Percentiles rank a stretch among this genome's conserved stretches.
Evolutionary conservation across 2,113 vertebrate species (phyloP).

Genomic region (Plecturocebus donacophilus): DNA sequence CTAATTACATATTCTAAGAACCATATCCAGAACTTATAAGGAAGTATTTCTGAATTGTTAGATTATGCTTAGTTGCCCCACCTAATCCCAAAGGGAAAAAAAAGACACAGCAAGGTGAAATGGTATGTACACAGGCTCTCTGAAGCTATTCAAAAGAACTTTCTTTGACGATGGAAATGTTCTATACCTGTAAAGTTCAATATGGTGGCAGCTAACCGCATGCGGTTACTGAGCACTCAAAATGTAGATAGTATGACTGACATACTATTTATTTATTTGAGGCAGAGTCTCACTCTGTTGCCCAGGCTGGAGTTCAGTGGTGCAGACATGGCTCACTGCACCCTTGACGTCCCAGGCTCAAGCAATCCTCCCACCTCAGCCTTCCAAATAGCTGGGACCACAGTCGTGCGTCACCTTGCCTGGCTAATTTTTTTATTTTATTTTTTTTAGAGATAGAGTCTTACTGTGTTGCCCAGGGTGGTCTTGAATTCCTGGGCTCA

Average conservation of each 20-base stretch:
- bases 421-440: no score
- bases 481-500: no score
- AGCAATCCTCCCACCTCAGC: no score
- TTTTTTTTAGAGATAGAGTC: no score
- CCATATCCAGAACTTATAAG: not conserved
- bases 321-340: no score
- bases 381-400: no score
- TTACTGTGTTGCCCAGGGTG: no score
- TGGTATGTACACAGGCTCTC: not conserved
- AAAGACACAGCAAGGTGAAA: not conserved
- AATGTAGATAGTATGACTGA: not conserved
- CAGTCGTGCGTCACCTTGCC: no score
- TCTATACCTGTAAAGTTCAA: not conserved
- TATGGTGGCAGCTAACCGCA: not conserved
- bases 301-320: no score
- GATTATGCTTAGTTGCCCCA: not conserved
- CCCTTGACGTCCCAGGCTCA: no score
- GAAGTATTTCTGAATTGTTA: slow-evolving; percentile 2
- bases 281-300: no score
- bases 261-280: not conserved
- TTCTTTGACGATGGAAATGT: not conserved
- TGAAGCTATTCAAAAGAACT: not conserved
- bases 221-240: not conserved
- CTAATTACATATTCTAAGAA: not conserved
- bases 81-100: not conserved